Conservation (phyloP, 2,113 vertebrate species). For the Nerophis ophidion region DNA sequence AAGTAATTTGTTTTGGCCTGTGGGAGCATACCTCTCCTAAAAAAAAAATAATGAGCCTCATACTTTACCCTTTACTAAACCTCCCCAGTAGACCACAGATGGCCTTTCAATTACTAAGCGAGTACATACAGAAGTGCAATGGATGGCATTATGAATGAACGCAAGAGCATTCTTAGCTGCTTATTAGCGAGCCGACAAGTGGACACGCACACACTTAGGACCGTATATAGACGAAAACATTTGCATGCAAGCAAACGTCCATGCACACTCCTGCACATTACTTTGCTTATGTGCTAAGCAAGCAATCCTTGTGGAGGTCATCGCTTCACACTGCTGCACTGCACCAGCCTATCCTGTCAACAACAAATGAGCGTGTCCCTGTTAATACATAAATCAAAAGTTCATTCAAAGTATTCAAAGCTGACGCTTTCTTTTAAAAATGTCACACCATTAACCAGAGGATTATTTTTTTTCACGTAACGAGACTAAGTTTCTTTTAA, state of each 20-base stretch:
- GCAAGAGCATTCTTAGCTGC: slow-evolving; percentile 29
- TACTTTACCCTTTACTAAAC: slow-evolving; percentile 63
- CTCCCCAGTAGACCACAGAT: slow-evolving; percentile 59
- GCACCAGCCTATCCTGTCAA: slow-evolving; percentile 37
- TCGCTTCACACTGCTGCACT: slow-evolving; percentile 31
- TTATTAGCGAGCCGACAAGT: slow-evolving; percentile 10
- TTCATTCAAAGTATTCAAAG: neutral
- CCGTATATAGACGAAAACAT: slow-evolving; percentile 17
- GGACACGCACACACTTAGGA: neutral
- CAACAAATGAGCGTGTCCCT: neutral
- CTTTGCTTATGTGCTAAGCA: slow-evolving; percentile 59
- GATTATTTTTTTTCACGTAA: neutral
- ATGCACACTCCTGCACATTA: slow-evolving; percentile 32
- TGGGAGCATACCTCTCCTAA: slow-evolving; percentile 37
- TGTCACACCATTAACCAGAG: neutral
- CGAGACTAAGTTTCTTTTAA: neutral
- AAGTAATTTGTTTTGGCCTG: slow-evolving; percentile 61
- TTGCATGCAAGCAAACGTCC: neutral
- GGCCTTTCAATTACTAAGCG: slow-evolving; percentile 63
- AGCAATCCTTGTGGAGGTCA: slow-evolving; percentile 55
- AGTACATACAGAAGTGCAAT: slow-evolving; percentile 59
- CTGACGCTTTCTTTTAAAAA: neutral
- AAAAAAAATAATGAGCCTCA: slow-evolving; percentile 57
- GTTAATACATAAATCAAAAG: neutral
- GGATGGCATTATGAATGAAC: slow-evolving; percentile 59